phyloP scores from a whole-genome alignment of 2,888 invertebrate genomes.

The Cataglyphis livida region DNA sequence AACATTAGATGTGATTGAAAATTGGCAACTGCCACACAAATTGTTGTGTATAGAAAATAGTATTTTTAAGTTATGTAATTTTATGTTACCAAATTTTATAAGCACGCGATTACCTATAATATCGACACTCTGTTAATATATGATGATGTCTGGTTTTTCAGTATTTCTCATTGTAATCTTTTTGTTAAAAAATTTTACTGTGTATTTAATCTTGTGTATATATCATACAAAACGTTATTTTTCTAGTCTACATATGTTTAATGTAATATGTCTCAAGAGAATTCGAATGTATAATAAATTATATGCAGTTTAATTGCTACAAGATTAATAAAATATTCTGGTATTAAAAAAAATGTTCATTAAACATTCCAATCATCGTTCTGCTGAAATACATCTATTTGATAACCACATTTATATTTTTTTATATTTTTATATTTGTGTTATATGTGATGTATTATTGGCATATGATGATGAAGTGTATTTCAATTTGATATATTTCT shows the following conservation, averaged over 20 bases:
- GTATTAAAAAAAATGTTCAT: slow-evolving; percentile 19
- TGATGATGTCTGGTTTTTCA: slow-evolving; percentile 36
- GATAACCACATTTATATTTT: not conserved
- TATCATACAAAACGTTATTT: slow-evolving; percentile 27
- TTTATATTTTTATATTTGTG: not conserved
- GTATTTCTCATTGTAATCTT: slow-evolving; percentile 21
- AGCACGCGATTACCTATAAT: slow-evolving; percentile 8
- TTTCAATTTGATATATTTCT: not conserved
- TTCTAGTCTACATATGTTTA: slow-evolving; percentile 31
- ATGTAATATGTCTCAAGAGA: slow-evolving; percentile 7
- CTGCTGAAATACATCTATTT: not conserved
- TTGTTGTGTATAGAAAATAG: slow-evolving; percentile 11
- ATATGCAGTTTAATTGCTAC: slow-evolving; percentile 11
- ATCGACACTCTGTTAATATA: slow-evolving; percentile 27
- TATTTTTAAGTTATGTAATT: not conserved
- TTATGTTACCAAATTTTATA: slow-evolving; percentile 44
- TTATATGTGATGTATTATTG: no score
- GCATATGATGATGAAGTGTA: no score
- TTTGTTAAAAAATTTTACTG: slow-evolving; percentile 5
- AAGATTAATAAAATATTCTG: slow-evolving; percentile 29
- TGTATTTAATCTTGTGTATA: slow-evolving; percentile 6
- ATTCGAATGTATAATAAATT: slow-evolving; percentile 25
- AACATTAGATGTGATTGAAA: slow-evolving; percentile 10
- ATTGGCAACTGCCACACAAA: slow-evolving; percentile 11
- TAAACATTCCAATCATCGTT: not conserved